Evolutionary conservation across 2,113 vertebrate species (phyloP), one percentile per base, ranked within the genome.

Genomic region (Astur gentilis): DNA sequence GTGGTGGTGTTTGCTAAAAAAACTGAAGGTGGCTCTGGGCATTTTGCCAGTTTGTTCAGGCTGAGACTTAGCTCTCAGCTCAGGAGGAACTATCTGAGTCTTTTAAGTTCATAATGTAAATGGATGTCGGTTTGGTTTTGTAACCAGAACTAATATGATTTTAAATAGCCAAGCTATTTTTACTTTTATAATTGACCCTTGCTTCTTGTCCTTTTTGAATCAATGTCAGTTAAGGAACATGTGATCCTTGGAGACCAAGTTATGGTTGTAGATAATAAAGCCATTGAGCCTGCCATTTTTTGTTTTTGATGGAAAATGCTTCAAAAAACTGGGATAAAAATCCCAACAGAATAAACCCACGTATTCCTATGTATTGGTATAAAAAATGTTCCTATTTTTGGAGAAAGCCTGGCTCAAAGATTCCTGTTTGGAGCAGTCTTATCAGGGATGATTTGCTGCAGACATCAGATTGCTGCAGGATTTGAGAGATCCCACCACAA

Each of bases 91-190:
- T 78, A 60, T 89, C 40, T 60, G 47, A 81, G 23, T 64, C 62
- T 44, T 44, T 81, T 52, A 72, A 65, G 45, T 25, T 71, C 60
- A 65, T 83, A 60, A 83, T 78, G 57, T 91, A 78, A 89, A 91
- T 5, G 62, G 44, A 76, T 95, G 61, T 82, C 1, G 21, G 50
- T 79, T 97, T 92, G 49, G 25, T 84, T 97, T 95, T 85, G 57
- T 89, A 95, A 92, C 15, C 25, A 91, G 81, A 85, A 96, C 36
- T 71, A 91, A 79, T 81, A 91, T 0, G 21, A 79, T 89, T 93
- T 95, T 79, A 95, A 83, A 82, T 45, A 92, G 47, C 22, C 21
- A 67, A 82, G 65, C 8, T 95, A 89, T 89, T 96, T 97, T 95
- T 97, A 64, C n/a, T 84, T 88, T 66, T 70, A 60, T 93, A 89